Base-by-base conservation (phyloP, 2,113 vertebrate genomes). In the Tringa solitaria region DNA sequence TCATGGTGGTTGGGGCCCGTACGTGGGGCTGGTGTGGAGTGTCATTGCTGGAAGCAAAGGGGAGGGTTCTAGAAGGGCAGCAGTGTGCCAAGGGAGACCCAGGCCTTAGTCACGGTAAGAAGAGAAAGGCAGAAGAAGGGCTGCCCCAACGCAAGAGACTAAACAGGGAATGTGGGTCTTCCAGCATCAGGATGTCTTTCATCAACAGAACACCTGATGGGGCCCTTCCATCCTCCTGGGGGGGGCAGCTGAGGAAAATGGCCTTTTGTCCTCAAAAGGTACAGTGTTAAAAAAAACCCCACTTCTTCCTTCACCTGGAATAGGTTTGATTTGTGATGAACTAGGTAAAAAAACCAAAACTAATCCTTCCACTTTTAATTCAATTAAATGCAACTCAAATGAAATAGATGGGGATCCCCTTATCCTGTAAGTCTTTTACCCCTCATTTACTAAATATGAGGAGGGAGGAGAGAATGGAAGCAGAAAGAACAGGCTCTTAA, bases 11-110 rank as follows among this genome's bases (percentile, higher is more conserved):
- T 59, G 68, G 32, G 78, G 41, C 18, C 41, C 16, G 1, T 3
- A 5, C 0, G 0, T 37, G 41, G 33, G 21, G 23, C 33, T 51
- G 37, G 19, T 39, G 26, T 39, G 60, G 0, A 0, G 6, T 50
- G 57, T 7, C 53, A 13, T 10, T 48, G 39, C 45, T 90, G 73
- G 53, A 43, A 68, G 75, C 23, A 54, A 23, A 54, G 24, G 3
- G 10, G 5, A 75, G 9, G 17, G 9, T 19, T 35, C 39, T 50
- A 45, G 48, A 61, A 50, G 41, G 68, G 8, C 11, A 9, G 10
- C 35, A 70, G 24, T 0, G 0, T 13, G 27, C 5, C 41, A 32
- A 30, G 21, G 17, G 59, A 64, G 30, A 4, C 22, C 15, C 8
- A 10, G 16, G 8, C 4, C 9, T 2, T 1, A 22, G 37, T 12